These are phyloP conservation scores for Dasypolia templi DNA, from an alignment of 2,888 invertebrate species.

Conservation along the genomic window DNA sequence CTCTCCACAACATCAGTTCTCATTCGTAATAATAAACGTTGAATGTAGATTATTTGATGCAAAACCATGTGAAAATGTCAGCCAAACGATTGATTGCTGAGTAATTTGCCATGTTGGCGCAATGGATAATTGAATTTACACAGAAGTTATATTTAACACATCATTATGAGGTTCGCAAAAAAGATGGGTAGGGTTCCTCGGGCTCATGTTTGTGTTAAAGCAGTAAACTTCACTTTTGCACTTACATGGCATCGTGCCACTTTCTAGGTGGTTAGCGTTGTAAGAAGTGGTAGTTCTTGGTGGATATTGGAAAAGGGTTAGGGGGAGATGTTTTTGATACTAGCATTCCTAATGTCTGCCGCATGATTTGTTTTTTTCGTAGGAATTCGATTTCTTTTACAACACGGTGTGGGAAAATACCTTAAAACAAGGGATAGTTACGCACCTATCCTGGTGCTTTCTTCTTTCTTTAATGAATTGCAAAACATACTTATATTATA, in stretches of 20 bases:
- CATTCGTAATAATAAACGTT: slow-evolving; percentile 57
- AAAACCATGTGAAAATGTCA: slow-evolving; percentile 77
- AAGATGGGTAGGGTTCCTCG: slow-evolving; percentile 66
- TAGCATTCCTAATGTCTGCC: background rate
- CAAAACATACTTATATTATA: background rate
- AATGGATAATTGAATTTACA: slow-evolving; percentile 78
- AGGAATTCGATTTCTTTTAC: background rate
- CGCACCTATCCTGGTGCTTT: background rate
- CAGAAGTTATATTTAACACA: slow-evolving; percentile 79
- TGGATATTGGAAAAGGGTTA: slow-evolving; percentile 5
- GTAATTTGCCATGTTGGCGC: slow-evolving; percentile 79
- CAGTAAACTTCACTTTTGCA: slow-evolving; percentile 18
- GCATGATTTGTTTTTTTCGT: background rate
- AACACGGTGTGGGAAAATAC: background rate
- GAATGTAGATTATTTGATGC: slow-evolving; percentile 55
- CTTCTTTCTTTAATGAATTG: background rate
- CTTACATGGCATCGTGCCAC: background rate
- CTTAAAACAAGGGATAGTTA: background rate
- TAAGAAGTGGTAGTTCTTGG: slow-evolving; percentile 4
- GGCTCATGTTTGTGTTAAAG: slow-evolving; percentile 12
- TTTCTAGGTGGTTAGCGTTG: slow-evolving; percentile 15
- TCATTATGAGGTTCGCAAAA: slow-evolving; percentile 73
- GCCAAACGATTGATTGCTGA: slow-evolving; percentile 70
- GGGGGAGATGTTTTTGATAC: slow-evolving; percentile 1
- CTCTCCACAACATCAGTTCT: slow-evolving; percentile 29